Evolutionary conservation across 2,888 invertebrate genomes (phyloP), one percentile per base, ranked within the genome.

Genomic region (Mythimna albipuncta): DNA sequence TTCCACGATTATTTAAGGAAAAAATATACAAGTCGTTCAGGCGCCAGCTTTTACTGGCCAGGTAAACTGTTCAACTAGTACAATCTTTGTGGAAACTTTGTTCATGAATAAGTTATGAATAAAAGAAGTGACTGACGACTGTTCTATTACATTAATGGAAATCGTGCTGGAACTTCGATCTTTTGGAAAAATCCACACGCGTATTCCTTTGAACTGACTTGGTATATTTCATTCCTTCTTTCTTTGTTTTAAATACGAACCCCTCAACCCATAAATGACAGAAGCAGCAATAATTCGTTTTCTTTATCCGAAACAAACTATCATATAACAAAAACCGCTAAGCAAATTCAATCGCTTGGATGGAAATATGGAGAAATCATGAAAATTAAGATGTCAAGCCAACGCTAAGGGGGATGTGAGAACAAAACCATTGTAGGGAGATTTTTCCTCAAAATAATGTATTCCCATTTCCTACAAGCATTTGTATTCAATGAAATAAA

Each of bases 1-100:
- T 94, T 87, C 90, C 89, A 86, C 89, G 88, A 93, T 93, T 93
- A 93, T 93, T 94, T 94, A 94, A 91, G 89, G 91, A 91, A 94
- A 93, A 93, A 93, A 91, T 92, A 91, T 92, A 89, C 91, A 90
- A 87, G 86, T 76, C 87, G 77, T 83, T 79, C 68, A 77, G 77
- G 78, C 87, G 85, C 84, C 87, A 73, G 81, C 57, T 77, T 69
- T 38, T 73, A 75, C 68, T 75, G 16, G 44, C 61, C 69, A 74
- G 81, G 69, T 83, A 61, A 69, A 69, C 62, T 75, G 41, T 72
- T 59, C 58, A 64, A 74, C 59, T 72, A 52, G 64, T n/a, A 52
- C 47, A 64, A 50, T 75, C 54, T 71, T 70, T 54, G 11, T 41
- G 26, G 21, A 61, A 58, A 64, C 63, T 69, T 75, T 63, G 3